These are phyloP conservation scores for Spea bombifrons DNA, from an alignment of 2,113 vertebrate species.

Conservation along the genomic window DNA sequence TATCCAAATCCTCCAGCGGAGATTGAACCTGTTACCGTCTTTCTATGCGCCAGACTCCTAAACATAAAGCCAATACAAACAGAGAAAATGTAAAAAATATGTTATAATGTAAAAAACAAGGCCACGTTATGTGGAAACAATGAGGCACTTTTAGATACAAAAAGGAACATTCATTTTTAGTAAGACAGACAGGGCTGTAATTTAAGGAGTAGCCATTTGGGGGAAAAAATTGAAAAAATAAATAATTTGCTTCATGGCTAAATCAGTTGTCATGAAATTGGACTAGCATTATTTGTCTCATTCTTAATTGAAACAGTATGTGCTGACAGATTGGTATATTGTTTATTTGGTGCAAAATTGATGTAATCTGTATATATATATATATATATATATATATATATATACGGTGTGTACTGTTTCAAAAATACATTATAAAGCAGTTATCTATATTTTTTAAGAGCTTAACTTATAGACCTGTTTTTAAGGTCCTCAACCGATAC, in stretches of 20 bases:
- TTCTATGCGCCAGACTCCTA: constrained; percentile 45
- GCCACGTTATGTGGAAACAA: constrained; percentile 29
- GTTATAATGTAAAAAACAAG: constrained; percentile 40
- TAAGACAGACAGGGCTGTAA: constrained; percentile 1
- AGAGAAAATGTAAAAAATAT: constrained; percentile 28
- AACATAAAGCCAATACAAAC: constrained; percentile 28
- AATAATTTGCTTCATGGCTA: neutral
- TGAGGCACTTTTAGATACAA: constrained; percentile 26
- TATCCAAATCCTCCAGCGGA: constrained; percentile 38
- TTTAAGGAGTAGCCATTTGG: constrained; percentile 9
- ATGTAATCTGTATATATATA: too few relatives aligned
- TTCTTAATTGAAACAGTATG: too few relatives aligned
- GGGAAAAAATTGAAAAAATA: neutral
- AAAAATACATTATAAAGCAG: too few relatives aligned
- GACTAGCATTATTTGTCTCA: too few relatives aligned
- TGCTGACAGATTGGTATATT: too few relatives aligned
- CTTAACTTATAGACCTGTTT: too few relatives aligned
- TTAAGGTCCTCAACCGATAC: too few relatives aligned
- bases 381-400: too few relatives aligned
- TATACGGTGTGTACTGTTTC: too few relatives aligned
- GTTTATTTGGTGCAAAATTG: too few relatives aligned
- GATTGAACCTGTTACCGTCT: constrained; percentile 31
- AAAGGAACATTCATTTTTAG: constrained; percentile 31
- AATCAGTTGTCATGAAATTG: too few relatives aligned
- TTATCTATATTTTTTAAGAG: too few relatives aligned